A percentile compares a stretch with the other conserved stretches of the same genome.
Evolutionary conservation across 2,888 invertebrate species (phyloP).

Genomic region (Chalcosyrphus nemorum): DNA sequence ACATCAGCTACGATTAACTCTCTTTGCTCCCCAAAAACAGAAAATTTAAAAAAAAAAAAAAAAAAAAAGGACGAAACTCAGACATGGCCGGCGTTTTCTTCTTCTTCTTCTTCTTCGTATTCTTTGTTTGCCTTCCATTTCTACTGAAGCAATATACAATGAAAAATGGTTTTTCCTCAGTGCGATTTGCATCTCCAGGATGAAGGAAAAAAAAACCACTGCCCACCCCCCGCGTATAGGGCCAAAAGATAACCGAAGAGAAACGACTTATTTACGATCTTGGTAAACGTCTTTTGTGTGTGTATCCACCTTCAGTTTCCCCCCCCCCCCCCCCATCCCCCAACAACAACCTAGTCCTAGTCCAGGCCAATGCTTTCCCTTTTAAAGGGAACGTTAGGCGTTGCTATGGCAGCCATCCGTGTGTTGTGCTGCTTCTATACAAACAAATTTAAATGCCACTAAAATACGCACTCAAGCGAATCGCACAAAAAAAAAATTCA

Average conservation of each 20-base stretch:
- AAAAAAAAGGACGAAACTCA: not conserved
- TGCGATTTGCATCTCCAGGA: constrained; percentile 58
- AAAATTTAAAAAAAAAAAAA: not conserved
- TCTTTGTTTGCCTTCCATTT: constrained; percentile 34
- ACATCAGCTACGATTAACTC: constrained; percentile 49
- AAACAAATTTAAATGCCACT: constrained; percentile 73
- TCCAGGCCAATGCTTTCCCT: not conserved
- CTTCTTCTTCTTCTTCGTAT: constrained; percentile 34
- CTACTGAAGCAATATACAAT: constrained; percentile 45
- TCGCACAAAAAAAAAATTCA: constrained; percentile 36
- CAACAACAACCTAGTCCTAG: constrained; percentile 46
- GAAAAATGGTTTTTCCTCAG: constrained; percentile 65
- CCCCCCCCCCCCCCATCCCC: constrained; percentile 13
- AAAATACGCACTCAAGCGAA: constrained; percentile 70
- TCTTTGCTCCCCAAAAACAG: not conserved
- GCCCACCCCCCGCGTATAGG: not conserved
- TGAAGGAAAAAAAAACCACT: constrained; percentile 21
- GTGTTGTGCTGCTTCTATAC: constrained; percentile 65
- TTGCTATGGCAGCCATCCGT: constrained; percentile 66
- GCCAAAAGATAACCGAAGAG: constrained; percentile 56
- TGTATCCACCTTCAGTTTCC: constrained; percentile 22
- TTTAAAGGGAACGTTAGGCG: constrained; percentile 5
- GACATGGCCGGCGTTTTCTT: constrained; percentile 11
- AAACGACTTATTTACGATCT: constrained; percentile 73
- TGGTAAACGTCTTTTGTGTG: constrained; percentile 64